Evolutionary conservation across 2,113 vertebrate species (phyloP), one percentile per base, ranked within the genome.

Genomic region (Cyphotilapia sp.): DNA sequence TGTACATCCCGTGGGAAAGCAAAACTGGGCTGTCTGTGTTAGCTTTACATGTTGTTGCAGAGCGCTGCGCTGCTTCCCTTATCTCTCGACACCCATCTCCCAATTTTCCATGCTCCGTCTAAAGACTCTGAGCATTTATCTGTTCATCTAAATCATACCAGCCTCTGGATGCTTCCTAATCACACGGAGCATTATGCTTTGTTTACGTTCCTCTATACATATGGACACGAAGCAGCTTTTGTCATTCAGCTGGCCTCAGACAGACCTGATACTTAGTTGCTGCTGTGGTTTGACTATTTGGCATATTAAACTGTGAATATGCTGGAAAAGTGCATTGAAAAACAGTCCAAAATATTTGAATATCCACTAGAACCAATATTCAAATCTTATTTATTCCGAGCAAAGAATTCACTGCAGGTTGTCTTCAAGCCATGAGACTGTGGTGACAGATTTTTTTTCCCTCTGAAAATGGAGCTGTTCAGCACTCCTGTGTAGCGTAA

Each of bases 21-120:
- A 66, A 93, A 95, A 92, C 93, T 90, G 85, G 87, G 83, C 59
- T 92, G 91, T 93, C 88, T 85, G 90, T 94, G 93, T 93, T 95
- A 82, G 88, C 53, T 91, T 85, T 93, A 53, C 27, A 7, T 88
- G 84, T 91, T 94, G 74, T 91, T 89, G 66, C 56, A 91, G 82
- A 76, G 66, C 22, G 0, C 59, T 54, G 45, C 5, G 2, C 87
- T n/a, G 84, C 80, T 61, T 56, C 24, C 78, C 47, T 88, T 88
- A 88, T 93, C 87, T 85, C 71, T 83, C 8, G 2, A 8, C 66
- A 38, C 56, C 59, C 82, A 89, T 92, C 86, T 59, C 5, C 51
- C 82, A 19, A 22, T 85, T 85, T 81, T 54, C 53, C 83, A 63
- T 49, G 56, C 81, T 85, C 49, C 2, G 9, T 78, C 16, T 49